Base-by-base conservation (phyloP, 2,113 vertebrate species). In the Larimichthys polyactis region DNA sequence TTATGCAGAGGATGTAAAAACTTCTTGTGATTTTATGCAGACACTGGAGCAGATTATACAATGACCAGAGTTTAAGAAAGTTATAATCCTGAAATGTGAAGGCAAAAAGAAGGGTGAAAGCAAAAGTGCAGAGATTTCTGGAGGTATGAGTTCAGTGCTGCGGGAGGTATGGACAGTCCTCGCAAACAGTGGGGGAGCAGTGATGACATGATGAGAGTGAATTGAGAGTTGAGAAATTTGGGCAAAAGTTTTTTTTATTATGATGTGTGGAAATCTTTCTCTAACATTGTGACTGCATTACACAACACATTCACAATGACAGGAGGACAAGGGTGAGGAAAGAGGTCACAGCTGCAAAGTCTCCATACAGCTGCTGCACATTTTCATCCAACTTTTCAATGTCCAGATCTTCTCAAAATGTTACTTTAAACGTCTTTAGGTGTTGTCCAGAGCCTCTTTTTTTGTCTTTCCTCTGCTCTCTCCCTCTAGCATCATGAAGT, bases 331-430 rank as follows among this genome's bases (percentile, higher is more conserved):
- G 80, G 70, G 57, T 68, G 58, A 71, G 40, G 16, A 81, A 62
- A 58, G 82, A 65, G 86, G 83, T 85, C 83, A 89, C 85, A 93
- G 88, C 87, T 92, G 89, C 78, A 65, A 43, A 11, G 68, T 43
- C 83, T 84, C 79, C 11, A 10, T 58, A 66, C 81, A 82, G 81
- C 78, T 84, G 82, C 85, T 64, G 52, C 36, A 43, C 58, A 17
- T 52, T 64, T 73, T 58, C 59, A 62, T 58, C 79, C 75, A 81
- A 24, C 60, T 54, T 62, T 68, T 29, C 20, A 29, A 29, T n/a
- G 19, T 49, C 15, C 17, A 48, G 22, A 59, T 75, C 15, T 66
- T 29, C 20, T 59, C 43, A 66, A 63, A 54, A 24, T 46, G 11
- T 62, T 29, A 15, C 32, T 11, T n/a, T 51, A 4, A 29, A 40